Base-by-base conservation (phyloP, 2,888 invertebrate species). In the Gortyna flavago region DNA sequence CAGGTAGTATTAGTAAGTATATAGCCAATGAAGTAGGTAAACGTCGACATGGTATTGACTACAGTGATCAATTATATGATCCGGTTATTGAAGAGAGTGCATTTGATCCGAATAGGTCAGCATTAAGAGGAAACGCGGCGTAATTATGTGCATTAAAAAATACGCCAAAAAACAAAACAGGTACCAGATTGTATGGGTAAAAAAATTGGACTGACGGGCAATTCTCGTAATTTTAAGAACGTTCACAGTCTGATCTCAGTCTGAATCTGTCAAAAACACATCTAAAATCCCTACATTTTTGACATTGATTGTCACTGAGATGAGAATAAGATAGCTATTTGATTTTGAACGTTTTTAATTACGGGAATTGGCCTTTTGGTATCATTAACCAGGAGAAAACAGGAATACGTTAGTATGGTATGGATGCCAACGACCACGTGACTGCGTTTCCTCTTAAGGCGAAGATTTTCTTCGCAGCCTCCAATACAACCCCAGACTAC, bases 11-110 rank as follows among this genome's bases (percentile, higher is more conserved):
- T 41, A 61, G 21, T 66, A 65, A 51, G 29, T 79, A 59, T n/a
- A 38, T 62, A 61, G n/a, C 25, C 62, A 66, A 54, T 72, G 54
- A 65, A 59, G 54, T 61, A 74, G 48, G 71, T 51, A 77, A 67
- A 76, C 73, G 72, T 70, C 75, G 77, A 72, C 66, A 85, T 70
- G 41, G 57, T 80, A 72, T 67, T n/a, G 72, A 44, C 38, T 25
- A 25, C 38, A 73, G 32, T 38, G 48, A 71, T 71, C 61, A 77
- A 80, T 41, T 83, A 62, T 67, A 35, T 61, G 59, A 67, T 62
- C 72, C 29, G 38, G 72, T 66, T 69, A 41, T 44, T 77, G 38
- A 6, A 68, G 61, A 77, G 48, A 76, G 51, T n/a, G 51, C 41
- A 62, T 48, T 41, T 65, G 83, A 74, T 73, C 32, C 7, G 1